Evolutionary conservation across 2,797 vertebrate genomes (phyloP).

Genomic region (Acridotheres tristis): DNA sequence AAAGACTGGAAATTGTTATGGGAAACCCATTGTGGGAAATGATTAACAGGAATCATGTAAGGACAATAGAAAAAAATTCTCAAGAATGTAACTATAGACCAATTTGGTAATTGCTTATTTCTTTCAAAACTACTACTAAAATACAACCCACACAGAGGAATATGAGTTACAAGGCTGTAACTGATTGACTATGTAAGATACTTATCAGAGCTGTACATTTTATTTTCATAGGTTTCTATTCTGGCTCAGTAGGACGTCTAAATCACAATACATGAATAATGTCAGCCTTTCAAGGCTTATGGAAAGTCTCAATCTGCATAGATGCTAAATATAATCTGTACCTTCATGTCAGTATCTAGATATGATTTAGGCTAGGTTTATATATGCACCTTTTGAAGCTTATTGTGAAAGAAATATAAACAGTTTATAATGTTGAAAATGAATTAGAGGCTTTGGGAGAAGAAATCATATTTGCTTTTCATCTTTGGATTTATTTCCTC

Average conservation of each 20-base stretch:
- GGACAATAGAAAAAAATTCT: neutral
- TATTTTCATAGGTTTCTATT: conserved; percentile 7
- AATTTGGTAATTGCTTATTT: neutral
- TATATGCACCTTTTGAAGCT: neutral
- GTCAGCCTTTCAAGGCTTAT: conserved; percentile 8
- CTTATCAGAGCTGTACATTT: conserved; percentile 21
- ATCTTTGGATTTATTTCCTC: conserved; percentile 4
- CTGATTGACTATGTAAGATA: neutral
- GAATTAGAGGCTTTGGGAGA: conserved; percentile 2
- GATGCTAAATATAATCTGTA: neutral
- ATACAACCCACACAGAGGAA: neutral
- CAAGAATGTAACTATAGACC: neutral
- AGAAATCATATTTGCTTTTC: conserved; percentile 28
- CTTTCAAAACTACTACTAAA: neutral
- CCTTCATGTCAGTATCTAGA: neutral
- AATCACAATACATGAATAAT: conserved; percentile 23
- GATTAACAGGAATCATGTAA: neutral
- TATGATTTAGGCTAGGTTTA: neutral
- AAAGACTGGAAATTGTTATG: neutral
- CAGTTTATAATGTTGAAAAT: conserved; percentile 8
- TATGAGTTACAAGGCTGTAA: neutral
- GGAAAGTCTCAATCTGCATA: neutral
- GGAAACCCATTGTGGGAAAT: neutral
- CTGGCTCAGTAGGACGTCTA: conserved; percentile 23
- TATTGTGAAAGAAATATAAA: neutral